Conservation (phyloP, 2,113 vertebrate genomes). For the Motacilla tschutschensis region DNA sequence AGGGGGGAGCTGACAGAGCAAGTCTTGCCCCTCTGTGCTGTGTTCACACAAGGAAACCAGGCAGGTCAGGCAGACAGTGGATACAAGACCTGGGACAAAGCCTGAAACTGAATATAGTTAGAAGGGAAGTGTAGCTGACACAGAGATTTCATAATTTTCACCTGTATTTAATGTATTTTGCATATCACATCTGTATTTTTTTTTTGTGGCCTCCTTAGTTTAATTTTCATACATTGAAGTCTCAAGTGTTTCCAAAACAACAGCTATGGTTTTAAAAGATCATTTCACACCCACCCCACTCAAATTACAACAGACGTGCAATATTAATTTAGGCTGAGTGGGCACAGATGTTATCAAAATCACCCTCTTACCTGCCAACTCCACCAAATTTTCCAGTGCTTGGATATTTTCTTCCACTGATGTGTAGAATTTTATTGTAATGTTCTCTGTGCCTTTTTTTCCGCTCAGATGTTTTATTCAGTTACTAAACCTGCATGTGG, state of each 20-base stretch:
- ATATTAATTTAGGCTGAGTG: background rate
- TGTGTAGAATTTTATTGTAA: constrained; percentile 14
- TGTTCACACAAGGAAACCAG: background rate
- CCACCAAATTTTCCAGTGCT: background rate
- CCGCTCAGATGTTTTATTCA: background rate
- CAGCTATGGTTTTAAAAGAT: background rate
- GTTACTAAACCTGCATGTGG: background rate
- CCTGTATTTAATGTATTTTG: background rate
- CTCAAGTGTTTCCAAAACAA: background rate
- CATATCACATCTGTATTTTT: background rate
- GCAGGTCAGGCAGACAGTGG: background rate
- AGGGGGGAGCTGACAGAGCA: background rate
- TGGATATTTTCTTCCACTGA: constrained; percentile 12
- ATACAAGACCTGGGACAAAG: background rate
- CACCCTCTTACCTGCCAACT: constrained; percentile 2
- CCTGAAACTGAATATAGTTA: background rate
- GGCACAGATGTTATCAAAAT: constrained; percentile 48
- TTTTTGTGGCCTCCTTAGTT: background rate
- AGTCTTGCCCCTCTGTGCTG: background rate
- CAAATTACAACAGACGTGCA: background rate
- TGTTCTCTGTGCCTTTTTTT: background rate
- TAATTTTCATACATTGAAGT: background rate
- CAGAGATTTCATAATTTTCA: background rate
- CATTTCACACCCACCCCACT: background rate
- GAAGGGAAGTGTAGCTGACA: background rate